Evolutionary conservation across 2,888 invertebrate species (phyloP).

Genomic region (Drosophila mimica): DNA sequence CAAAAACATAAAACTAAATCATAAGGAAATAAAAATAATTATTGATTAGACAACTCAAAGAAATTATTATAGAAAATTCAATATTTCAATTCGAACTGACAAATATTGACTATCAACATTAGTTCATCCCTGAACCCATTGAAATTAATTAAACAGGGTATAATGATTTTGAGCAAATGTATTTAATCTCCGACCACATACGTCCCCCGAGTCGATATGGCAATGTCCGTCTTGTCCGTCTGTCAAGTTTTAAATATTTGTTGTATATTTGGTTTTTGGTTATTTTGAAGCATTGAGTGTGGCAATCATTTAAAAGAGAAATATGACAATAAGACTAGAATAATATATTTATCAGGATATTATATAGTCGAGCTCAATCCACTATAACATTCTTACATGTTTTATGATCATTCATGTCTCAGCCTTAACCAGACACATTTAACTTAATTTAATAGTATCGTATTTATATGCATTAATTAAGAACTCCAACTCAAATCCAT

Average conservation of each 20-base stretch:
- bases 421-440: slow-evolving; percentile 38
- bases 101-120: background rate
- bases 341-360: background rate
- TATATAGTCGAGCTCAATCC: background rate
- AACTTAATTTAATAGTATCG: slow-evolving; percentile 43
- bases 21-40: background rate
- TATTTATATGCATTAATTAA: slow-evolving; percentile 66
- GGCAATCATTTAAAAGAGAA: too few species aligned
- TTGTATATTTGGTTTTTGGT: background rate
- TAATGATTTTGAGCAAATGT: background rate
- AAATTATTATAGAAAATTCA: background rate
- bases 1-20: background rate
- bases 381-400: background rate
- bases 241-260: too few species aligned
- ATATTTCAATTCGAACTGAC: background rate
- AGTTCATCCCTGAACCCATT: background rate
- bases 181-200: background rate
- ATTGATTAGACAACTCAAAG: background rate
- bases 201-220: background rate
- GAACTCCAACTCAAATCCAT: slow-evolving; percentile 40
- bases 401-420: slow-evolving; percentile 14
- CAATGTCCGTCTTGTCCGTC: background rate
- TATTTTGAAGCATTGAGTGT: background rate
- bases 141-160: background rate
- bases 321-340: background rate